Evolutionary conservation across 2,888 invertebrate species (phyloP).

Genomic region (Ormyrus rosae): DNA sequence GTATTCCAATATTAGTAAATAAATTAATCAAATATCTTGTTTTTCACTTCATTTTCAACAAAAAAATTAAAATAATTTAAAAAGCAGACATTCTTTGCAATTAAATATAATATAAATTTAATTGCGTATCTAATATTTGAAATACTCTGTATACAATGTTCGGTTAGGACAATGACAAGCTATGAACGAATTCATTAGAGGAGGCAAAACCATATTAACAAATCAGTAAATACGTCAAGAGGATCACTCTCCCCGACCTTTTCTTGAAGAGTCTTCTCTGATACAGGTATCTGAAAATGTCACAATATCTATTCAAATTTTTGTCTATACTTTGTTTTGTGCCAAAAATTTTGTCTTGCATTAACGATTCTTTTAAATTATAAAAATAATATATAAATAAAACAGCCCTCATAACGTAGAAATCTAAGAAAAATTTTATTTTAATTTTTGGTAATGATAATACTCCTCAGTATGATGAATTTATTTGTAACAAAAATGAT

Average conservation of each 20-base stretch:
- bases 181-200: slow-evolving; percentile 69
- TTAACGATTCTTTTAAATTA: slow-evolving; percentile 28
- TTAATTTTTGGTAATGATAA: not conserved
- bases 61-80: not conserved
- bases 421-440: slow-evolving; percentile 9
- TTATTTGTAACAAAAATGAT: no score
- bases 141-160: slow-evolving; percentile 57
- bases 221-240: slow-evolving; percentile 73
- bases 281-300: slow-evolving; percentile 74
- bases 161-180: slow-evolving; percentile 72
- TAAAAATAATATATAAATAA: not conserved
- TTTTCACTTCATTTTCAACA: no score
- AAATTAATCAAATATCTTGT: no score
- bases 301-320: slow-evolving; percentile 72
- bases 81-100: not conserved
- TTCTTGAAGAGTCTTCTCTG: slow-evolving; percentile 74
- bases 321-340: slow-evolving; percentile 34
- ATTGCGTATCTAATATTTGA: slow-evolving; percentile 4
- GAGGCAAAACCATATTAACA: slow-evolving; percentile 69
- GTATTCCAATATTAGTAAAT: slow-evolving; percentile 53
- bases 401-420: slow-evolving; percentile 8
- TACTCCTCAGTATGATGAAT: no score
- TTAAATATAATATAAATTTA: slow-evolving; percentile 3
- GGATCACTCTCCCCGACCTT: slow-evolving; percentile 74
- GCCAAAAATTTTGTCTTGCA: slow-evolving; percentile 46